phyloP scores from a whole-genome alignment of 2,797 vertebrate genomes.

The Melopsittacus undulatus region DNA sequence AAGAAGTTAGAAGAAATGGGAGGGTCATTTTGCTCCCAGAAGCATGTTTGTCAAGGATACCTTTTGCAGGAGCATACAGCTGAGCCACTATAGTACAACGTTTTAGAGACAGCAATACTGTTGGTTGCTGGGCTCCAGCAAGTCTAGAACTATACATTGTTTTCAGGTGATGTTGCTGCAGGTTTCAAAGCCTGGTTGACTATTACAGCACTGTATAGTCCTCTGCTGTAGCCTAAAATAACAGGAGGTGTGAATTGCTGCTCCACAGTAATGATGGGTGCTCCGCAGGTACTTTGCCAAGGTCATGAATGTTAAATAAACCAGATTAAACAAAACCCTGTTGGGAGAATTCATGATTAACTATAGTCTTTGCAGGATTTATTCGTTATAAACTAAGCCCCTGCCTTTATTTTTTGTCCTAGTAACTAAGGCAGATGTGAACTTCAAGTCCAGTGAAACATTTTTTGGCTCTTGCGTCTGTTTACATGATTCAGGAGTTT shows the following conservation, averaged over 20 bases:
- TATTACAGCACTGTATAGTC: accelerated
- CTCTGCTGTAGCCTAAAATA: not conserved
- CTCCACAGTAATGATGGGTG: not conserved
- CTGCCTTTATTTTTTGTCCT: conserved; percentile 16
- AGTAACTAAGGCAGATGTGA: conserved; percentile 64
- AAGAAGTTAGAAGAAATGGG: not conserved
- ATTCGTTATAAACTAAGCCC: conserved; percentile 5
- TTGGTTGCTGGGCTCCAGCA: not conserved
- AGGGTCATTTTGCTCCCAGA: not conserved
- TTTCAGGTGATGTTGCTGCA: conserved; percentile 26
- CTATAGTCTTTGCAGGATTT: conserved; percentile 46
- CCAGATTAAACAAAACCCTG: conserved; percentile 54
- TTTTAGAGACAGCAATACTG: not conserved
- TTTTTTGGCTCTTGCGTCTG: conserved; percentile 62
- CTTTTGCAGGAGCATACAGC: not conserved
- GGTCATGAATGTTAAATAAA: conserved; percentile 59
- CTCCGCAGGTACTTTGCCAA: conserved; percentile 50
- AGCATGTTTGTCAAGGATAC: not conserved
- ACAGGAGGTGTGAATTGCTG: conserved; percentile 30
- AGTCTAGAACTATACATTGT: not conserved
- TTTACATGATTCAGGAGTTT: conserved; percentile 71
- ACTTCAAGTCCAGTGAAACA: conserved; percentile 24
- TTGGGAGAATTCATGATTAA: conserved; percentile 51
- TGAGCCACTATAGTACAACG: accelerated
- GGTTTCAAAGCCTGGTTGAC: not conserved